phyloP scores from a whole-genome alignment of 2,113 vertebrate genomes.

The Datnioides undecimradiatus region DNA sequence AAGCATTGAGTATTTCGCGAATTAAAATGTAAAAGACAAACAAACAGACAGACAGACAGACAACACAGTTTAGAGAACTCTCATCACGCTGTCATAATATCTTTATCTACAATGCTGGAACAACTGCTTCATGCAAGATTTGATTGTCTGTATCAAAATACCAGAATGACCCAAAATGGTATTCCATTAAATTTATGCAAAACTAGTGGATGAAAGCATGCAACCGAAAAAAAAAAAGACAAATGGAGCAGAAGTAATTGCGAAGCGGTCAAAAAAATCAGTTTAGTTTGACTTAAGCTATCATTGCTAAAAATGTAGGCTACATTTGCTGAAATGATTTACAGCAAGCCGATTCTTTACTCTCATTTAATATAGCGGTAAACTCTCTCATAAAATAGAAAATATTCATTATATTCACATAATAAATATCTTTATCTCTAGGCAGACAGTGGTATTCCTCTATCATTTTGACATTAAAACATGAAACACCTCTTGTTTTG shows the following conservation, averaged over 20 bases:
- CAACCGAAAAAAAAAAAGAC: background rate
- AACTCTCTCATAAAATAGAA: background rate
- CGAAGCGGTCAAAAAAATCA: background rate
- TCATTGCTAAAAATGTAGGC: background rate
- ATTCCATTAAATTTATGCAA: no score
- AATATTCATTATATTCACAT: constrained; percentile 13
- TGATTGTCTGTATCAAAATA: no score
- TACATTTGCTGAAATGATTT: background rate
- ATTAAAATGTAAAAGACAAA: no score
- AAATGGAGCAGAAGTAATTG: no score
- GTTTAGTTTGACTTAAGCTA: background rate
- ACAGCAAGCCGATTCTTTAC: background rate
- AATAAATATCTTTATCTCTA: constrained; percentile 3
- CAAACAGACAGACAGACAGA: no score
- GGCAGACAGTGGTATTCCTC: constrained; percentile 4
- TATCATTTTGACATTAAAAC: constrained; percentile 41
- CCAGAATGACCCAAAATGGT: no score
- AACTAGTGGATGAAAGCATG: background rate
- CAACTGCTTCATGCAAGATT: no score
- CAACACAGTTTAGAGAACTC: no score
- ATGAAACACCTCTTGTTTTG: constrained; percentile 35
- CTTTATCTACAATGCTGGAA: no score
- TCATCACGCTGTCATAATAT: no score
- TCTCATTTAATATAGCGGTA: background rate
- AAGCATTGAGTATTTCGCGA: no score